A percentile compares a stretch with the other conserved stretches of the same genome.
Conservation (phyloP, 2,113 vertebrate species). For the Uropsilus gracilis region DNA sequence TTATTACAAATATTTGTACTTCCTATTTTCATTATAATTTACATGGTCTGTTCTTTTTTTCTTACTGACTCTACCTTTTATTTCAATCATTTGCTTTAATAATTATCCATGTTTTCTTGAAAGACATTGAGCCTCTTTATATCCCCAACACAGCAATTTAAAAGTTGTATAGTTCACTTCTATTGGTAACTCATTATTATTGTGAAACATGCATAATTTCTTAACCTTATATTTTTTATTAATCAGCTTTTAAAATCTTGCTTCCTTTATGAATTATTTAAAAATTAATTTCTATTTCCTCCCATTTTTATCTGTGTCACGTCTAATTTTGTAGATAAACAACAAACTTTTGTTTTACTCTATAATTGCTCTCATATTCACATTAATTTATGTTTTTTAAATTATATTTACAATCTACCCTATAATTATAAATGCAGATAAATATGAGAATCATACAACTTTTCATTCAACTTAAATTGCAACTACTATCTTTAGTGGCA, state of each 20-base stretch:
- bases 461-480: background rate
- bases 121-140: background rate
- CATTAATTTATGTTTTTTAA: background rate
- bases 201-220: background rate
- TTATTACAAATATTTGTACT: background rate
- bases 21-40: background rate
- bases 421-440: constrained; percentile 12
- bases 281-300: background rate
- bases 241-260: background rate
- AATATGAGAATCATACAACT: background rate
- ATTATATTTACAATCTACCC: background rate
- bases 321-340: background rate
- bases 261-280: background rate
- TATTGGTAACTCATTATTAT: background rate
- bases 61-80: background rate
- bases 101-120: background rate
- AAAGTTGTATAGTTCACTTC: background rate
- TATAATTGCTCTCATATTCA: background rate
- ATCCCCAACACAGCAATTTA: background rate
- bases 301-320: background rate
- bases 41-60: background rate
- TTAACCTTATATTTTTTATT: background rate
- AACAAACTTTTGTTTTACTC: background rate
- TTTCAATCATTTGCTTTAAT: background rate
- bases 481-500: background rate